These are phyloP conservation scores for Crematogaster levior DNA, from an alignment of 2,888 invertebrate genomes.

Conservation along the genomic window DNA sequence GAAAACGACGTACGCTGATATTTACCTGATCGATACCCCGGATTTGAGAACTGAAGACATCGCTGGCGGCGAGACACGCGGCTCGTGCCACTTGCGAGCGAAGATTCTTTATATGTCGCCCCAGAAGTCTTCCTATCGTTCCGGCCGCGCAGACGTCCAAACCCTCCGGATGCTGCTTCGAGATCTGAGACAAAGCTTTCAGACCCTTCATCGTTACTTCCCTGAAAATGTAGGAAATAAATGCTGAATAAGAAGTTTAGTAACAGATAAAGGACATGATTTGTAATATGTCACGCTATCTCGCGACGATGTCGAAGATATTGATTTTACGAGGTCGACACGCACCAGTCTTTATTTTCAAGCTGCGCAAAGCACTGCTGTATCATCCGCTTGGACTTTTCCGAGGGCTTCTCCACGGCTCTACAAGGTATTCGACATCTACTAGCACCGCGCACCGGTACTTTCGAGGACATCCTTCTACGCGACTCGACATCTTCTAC, in stretches of 20 bases:
- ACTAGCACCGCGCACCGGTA: conserved; percentile 71
- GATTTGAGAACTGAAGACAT: conserved; percentile 90
- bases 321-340: neutral
- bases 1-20: neutral
- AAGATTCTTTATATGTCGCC: conserved; percentile 94
- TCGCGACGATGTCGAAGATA: neutral
- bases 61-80: conserved; percentile 93
- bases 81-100: conserved; percentile 96
- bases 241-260: neutral
- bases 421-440: conserved; percentile 69
- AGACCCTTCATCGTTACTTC: conserved; percentile 92
- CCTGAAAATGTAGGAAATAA: conserved; percentile 84
- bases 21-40: conserved; percentile 83
- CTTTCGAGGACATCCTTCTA: conserved; percentile 68
- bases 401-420: conserved; percentile 85
- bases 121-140: conserved; percentile 90
- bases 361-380: conserved; percentile 89
- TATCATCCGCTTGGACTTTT: conserved; percentile 89
- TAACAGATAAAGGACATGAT: no score
- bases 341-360: conserved; percentile 90
- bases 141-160: conserved; percentile 89
- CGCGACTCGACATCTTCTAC: conserved; percentile 34
- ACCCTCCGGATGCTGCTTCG: conserved; percentile 89
- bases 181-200: conserved; percentile 89
- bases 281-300: neutral